These are phyloP conservation scores for Drosophila prolongata DNA, from an alignment of 2,888 invertebrate genomes.

Conservation along the genomic window DNA sequence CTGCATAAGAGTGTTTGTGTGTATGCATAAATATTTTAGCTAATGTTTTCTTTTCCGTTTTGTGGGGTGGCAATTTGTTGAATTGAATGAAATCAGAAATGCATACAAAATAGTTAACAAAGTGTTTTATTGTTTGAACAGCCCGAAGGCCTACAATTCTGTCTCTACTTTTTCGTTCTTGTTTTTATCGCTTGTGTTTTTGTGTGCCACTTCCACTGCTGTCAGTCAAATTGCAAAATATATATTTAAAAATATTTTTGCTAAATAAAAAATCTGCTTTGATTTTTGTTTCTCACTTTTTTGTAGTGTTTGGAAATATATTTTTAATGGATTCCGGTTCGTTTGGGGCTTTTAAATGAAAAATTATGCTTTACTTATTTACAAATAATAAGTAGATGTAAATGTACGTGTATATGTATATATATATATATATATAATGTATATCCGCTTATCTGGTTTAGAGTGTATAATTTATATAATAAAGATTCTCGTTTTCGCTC, in stretches of 20 bases:
- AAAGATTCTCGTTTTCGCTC: constrained; percentile 62
- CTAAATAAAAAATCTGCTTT: constrained; percentile 35
- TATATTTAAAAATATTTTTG: constrained; percentile 23
- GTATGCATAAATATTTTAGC: constrained; percentile 50
- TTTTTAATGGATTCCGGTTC: constrained; percentile 69
- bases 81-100: constrained; percentile 50
- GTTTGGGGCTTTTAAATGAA: constrained; percentile 59
- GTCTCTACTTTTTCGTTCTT: constrained; percentile 8
- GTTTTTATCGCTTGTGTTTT: constrained; percentile 12
- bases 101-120: constrained; percentile 53
- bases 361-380: constrained; percentile 71
- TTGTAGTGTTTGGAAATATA: constrained; percentile 68
- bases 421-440: constrained; percentile 50
- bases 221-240: constrained; percentile 47
- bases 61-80: constrained; percentile 33
- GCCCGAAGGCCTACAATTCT: constrained; percentile 33
- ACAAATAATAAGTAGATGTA: constrained; percentile 78
- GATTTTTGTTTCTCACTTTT: constrained; percentile 24
- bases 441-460: constrained; percentile 50
- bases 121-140: constrained; percentile 47
- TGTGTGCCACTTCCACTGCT: constrained; percentile 13
- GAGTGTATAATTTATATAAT: constrained; percentile 63
- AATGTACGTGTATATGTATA: constrained; percentile 50
- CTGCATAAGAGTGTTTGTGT: constrained; percentile 22
- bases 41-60: constrained; percentile 42